These are phyloP conservation scores for Psilopsiagon aurifrons DNA, from an alignment of 2,113 vertebrate genomes.

Conservation along the genomic window DNA sequence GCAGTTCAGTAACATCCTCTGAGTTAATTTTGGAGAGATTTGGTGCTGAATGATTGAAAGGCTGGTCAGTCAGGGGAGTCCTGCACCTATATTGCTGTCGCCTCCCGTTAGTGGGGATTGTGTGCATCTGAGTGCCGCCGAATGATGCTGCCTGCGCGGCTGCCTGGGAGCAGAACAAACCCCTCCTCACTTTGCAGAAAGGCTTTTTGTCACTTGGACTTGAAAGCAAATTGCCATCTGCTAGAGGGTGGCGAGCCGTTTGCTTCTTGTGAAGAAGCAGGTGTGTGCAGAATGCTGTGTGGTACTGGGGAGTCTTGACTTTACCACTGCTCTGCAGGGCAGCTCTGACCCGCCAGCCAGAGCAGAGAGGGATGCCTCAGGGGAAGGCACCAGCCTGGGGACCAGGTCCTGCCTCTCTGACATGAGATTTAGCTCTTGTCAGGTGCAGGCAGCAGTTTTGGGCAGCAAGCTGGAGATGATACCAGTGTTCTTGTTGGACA, in stretches of 20 bases:
- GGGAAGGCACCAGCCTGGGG: neutral
- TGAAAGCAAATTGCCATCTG: conserved; percentile 48
- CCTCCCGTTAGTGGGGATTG: conserved; percentile 14
- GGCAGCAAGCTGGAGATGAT: neutral
- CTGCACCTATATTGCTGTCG: neutral
- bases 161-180: neutral
- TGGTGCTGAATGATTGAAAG: neutral
- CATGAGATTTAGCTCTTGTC: neutral
- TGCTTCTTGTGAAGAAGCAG: conserved; percentile 26
- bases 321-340: neutral
- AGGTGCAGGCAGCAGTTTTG: neutral
- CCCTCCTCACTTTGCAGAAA: neutral
- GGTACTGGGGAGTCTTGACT: neutral
- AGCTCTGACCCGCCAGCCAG: neutral
- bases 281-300: neutral
- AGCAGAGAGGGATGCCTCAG: neutral
- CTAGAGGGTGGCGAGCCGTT: conserved; percentile 8
- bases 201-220: conserved; percentile 35
- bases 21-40: neutral
- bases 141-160: neutral
- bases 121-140: neutral
- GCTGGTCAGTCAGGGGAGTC: neutral
- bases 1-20: neutral
- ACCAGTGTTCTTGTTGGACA: neutral
- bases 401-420: neutral